Base-by-base conservation (phyloP, 1,140 invertebrate species). In the Caenorhabditis latens region DNA sequence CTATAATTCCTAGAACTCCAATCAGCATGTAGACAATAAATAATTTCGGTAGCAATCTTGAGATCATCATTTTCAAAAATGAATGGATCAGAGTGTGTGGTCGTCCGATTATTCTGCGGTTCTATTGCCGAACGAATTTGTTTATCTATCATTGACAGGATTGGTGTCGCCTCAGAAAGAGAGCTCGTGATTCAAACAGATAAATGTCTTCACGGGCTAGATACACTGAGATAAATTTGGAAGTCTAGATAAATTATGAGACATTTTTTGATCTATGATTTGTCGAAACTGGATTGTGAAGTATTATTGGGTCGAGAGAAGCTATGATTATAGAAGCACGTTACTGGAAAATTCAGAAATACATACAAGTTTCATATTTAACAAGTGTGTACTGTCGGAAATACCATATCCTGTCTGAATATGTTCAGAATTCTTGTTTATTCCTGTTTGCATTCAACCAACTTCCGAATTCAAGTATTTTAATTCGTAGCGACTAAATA, bases 131-230 rank as follows among this genome's bases (percentile, higher is more conserved):
- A 79, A 24, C 19, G 14, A 79, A 79, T 24, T 53, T 79, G 71
- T 79, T 79, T 79, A 79, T 79, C 71, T 79, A 79, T 79, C 71
- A 79, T 79, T 79, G 71, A 79, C 71, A 79, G 71, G 71, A 79
- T 79, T 43, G 43, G 71, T n/a, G 71, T 79, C 71, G 71, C 71
- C 46, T 79, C 46, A 48, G 46, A 71, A 32, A 50, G 46, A 63
- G 61, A 50, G 71, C 71, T 79, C 71, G 71, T 79, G 71, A 79
- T 79, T 79, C 71, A 79, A 79, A 79, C 46, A 79, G 71, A 79
- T 79, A 79, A 79, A 16, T 79, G 71, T 79, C 71, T 53, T 50
- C n/a, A 50, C 43, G 43, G 71, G 43, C 53, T 50, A 79, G 43
- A 50, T 79, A 71, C 65, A 71, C 65, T 46, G 40, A 42, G 65